Base-by-base conservation (phyloP, 2,797 vertebrate species). In the Pangasius djambal region DNA sequence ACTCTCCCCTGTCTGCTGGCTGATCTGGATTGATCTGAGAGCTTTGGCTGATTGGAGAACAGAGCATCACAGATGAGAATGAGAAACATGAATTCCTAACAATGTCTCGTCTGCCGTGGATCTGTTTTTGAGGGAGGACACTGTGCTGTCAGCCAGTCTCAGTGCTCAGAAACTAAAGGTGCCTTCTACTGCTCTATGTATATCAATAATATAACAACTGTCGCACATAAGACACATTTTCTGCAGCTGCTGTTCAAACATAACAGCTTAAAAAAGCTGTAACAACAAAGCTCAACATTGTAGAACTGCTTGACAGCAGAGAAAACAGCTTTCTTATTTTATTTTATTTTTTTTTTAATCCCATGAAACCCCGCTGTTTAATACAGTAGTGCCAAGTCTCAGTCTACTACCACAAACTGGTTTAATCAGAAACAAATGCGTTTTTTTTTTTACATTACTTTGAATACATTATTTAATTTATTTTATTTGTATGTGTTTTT, bases 11-110 rank as follows among this genome's bases (percentile, higher is more conserved):
- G 87, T 83, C 90, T 88, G 91, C 89, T 69, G 86, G 88, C 89
- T 78, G 91, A 93, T 93, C 90, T 77, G 89, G 92, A 91, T 92
- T 92, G 90, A 92, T 91, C 91, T 87, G 91, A 92, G 89, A 91
- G 92, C 88, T 90, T 89, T 85, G 89, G 88, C 90, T 91, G 91
- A 92, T 92, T 91, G 91, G 89, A 88, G 92, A 86, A 87, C 88
- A 89, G 87, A 90, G 85, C 88, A 87, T 85, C 87, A 87, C 48
- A 63, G 92, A 89, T 82, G 91, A 91, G 90, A 90, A 91, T 91
- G 90, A 90, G 89, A 90, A 90, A 89, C 89, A 91, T 69, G 61
- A 75, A 67, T 81, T 79, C 70, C 72, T 82, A n/a, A 57, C 15
- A 86, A 50, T 13, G 31, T 85, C 89, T 89, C 69, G 75, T 85